These are phyloP conservation scores for Sturnus vulgaris DNA, from an alignment of 2,113 vertebrate species.

Conservation along the genomic window DNA sequence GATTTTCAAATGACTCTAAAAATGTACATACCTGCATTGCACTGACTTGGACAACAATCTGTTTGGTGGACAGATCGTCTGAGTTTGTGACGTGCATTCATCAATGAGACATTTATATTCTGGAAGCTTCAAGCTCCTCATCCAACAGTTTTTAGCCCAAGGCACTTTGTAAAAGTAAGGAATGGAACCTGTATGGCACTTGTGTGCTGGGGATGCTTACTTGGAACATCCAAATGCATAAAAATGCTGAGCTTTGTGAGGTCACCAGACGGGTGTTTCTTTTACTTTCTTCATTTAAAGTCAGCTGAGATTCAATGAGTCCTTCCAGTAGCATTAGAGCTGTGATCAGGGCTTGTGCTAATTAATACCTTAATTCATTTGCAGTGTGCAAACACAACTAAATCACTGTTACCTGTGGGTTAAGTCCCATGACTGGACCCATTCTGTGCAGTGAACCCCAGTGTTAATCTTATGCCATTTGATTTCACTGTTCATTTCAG, in stretches of 20 bases:
- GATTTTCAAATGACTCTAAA: neutral
- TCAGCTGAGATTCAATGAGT: neutral
- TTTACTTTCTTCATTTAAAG: neutral
- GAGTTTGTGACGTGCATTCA: conserved; percentile 21
- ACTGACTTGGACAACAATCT: neutral
- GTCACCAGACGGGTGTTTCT: neutral
- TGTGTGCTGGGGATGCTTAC: neutral
- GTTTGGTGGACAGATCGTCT: neutral
- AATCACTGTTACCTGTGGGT: neutral
- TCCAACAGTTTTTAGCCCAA: neutral
- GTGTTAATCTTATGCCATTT: neutral
- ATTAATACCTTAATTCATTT: neutral
- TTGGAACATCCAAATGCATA: neutral
- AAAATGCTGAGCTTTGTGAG: neutral
- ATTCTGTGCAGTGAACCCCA: neutral
- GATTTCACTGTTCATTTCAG: neutral
- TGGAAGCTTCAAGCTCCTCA: conserved; percentile 8
- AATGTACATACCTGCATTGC: conserved; percentile 41
- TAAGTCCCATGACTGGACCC: neutral
- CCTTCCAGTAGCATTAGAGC: neutral
- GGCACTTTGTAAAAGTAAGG: conserved; percentile 3
- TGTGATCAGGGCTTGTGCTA: neutral
- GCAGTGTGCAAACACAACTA: neutral
- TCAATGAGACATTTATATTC: neutral
- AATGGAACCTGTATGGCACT: neutral